phyloP scores from a whole-genome alignment of 2,113 vertebrate species.

The Mixornis gularis region DNA sequence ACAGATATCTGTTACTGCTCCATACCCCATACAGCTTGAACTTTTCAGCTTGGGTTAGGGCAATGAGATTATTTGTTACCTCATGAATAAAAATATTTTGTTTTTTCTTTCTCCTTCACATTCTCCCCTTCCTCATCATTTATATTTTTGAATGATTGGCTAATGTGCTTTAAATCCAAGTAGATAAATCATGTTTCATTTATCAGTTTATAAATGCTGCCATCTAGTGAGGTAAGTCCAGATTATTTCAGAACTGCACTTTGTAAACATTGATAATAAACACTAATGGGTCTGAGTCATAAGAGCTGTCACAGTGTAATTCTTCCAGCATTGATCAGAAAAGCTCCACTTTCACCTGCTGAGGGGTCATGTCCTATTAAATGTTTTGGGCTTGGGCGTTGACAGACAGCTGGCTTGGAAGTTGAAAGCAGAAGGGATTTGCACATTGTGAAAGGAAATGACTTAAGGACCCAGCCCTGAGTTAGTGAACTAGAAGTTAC shows the following conservation, averaged over 20 bases:
- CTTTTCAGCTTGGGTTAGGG: not conserved
- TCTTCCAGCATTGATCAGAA: conserved; percentile 6
- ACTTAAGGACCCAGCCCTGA: conserved; percentile 22
- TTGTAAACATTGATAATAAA: conserved; percentile 13
- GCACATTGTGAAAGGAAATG: conserved; percentile 42
- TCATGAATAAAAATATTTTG: not conserved
- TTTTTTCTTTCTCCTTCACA: not conserved
- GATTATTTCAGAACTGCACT: not conserved
- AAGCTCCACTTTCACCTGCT: conserved; percentile 16
- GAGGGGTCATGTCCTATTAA: not conserved
- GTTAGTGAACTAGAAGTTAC: conserved; percentile 16
- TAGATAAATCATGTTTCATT: conserved; percentile 5
- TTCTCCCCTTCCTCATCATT: not conserved
- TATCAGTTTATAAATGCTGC: conserved; percentile 59
- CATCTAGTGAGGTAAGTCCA: conserved; percentile 53
- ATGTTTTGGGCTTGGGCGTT: not conserved
- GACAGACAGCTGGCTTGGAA: conserved; percentile 43
- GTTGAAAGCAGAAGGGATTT: conserved; percentile 44
- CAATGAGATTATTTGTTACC: not conserved
- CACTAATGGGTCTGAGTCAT: not conserved
- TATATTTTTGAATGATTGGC: not conserved
- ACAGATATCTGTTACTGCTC: not conserved
- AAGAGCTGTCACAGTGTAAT: not conserved
- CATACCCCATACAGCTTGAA: not conserved
- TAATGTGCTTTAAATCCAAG: not conserved